Evolutionary conservation across 2,888 invertebrate genomes (phyloP).

Genomic region (Eumerus sabulonum): DNA sequence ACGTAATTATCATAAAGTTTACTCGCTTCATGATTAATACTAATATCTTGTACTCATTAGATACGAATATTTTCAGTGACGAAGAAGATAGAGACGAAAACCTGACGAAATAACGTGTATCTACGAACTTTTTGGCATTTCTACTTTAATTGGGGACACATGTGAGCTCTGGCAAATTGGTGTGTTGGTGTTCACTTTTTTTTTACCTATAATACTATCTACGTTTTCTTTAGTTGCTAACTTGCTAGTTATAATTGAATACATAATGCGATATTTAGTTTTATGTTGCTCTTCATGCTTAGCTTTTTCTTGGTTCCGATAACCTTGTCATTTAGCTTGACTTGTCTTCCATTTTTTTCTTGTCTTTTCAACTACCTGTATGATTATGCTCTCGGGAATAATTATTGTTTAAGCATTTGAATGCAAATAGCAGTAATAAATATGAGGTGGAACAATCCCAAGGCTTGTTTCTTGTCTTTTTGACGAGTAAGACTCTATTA

Average conservation of each 20-base stretch:
- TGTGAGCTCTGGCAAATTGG: conserved; percentile 1
- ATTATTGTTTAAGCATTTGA: neutral
- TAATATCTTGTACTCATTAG: conserved; percentile 50
- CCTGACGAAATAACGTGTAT: neutral
- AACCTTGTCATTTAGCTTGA: conserved; percentile 43
- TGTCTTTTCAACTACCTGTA: neutral
- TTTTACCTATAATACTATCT: conserved; percentile 5
- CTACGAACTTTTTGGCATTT: conserved; percentile 31
- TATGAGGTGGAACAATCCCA: neutral
- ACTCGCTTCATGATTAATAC: conserved; percentile 42
- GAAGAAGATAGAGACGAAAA: conserved; percentile 9
- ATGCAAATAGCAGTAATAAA: conserved; percentile 9
- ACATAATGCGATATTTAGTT: conserved; percentile 28
- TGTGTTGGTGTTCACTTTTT: conserved; percentile 4
- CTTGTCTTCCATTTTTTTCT: conserved; percentile 3
- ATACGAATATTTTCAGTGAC: neutral
- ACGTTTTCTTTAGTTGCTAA: conserved; percentile 33
- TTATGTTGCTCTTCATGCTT: neutral
- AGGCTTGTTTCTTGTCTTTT: conserved; percentile 1
- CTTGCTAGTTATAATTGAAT: conserved; percentile 28
- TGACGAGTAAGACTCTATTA: no score
- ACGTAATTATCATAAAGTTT: conserved; percentile 61
- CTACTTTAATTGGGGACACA: conserved; percentile 49
- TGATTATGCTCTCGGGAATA: conserved; percentile 1
- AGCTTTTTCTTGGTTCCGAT: neutral